A percentile compares a stretch with the other conserved stretches of the same genome.
Evolutionary conservation across 1,140 invertebrate genomes (phyloP).

Genomic region (Neoseiulus cucumeris): DNA sequence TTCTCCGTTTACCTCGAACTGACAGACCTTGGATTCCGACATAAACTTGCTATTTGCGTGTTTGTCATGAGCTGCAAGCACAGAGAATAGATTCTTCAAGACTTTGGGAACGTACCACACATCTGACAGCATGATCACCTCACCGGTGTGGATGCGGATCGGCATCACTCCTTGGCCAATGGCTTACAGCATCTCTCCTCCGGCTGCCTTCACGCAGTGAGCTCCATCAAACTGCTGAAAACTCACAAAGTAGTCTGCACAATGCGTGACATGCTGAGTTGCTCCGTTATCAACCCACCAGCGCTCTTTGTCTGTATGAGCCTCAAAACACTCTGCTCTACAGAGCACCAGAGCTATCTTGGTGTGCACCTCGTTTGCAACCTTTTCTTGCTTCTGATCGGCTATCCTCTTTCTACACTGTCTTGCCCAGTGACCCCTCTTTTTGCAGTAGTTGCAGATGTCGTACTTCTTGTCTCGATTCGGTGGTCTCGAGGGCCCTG

Average conservation of each 20-base stretch:
- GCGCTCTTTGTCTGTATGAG: too few species aligned
- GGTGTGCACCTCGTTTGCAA: too few species aligned
- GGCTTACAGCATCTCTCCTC: not conserved
- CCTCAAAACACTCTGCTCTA: too few species aligned
- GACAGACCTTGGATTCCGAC: not conserved
- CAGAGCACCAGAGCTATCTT: too few species aligned
- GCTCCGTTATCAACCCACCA: too few species aligned
- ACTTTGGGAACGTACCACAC: constrained; percentile 13
- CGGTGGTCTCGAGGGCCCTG: not conserved
- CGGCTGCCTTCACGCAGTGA: constrained; percentile 6
- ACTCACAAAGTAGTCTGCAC: not conserved
- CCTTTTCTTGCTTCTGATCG: not conserved
- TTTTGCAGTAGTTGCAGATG: constrained; percentile 12
- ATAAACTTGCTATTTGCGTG: constrained; percentile 9
- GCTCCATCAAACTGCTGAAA: not conserved
- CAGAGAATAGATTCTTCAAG: constrained; percentile 12
- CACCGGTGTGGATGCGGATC: not conserved
- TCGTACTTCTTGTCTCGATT: not conserved
- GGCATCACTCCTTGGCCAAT: constrained; percentile 11
- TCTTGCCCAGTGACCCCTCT: constrained; percentile 9
- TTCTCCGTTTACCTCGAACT: constrained; percentile 1
- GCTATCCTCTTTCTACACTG: constrained; percentile 12
- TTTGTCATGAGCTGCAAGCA: constrained; percentile 4
- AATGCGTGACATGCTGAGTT: constrained; percentile 5
- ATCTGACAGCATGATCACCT: not conserved